Evolutionary conservation across 1,140 invertebrate species (phyloP), one percentile per base, ranked within the genome.

Genomic region (Plectus sambesii): DNA sequence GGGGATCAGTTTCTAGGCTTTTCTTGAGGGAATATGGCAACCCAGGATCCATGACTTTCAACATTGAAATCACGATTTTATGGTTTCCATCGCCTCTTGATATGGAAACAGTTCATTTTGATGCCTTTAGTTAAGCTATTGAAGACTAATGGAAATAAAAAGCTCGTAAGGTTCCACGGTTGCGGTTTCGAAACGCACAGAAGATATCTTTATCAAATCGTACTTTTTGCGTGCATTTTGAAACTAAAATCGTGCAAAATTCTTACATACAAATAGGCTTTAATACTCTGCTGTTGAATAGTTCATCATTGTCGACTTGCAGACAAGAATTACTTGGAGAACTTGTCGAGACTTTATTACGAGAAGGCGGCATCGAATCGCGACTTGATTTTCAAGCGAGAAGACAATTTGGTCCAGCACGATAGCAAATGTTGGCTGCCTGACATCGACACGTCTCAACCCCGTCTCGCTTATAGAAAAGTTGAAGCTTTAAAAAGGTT

Each of bases 271-370:
- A n/a, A n/a, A n/a, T n/a, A n/a, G n/a, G n/a, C n/a, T n/a, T n/a
- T n/a, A n/a, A n/a, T n/a, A n/a, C n/a, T n/a, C n/a, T n/a, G n/a
- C n/a, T n/a, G n/a, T n/a, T n/a, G n/a, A n/a, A n/a, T n/a, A n/a
- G n/a, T n/a, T n/a, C n/a, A n/a, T n/a, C n/a, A n/a, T n/a, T n/a
- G n/a, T n/a, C n/a, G n/a, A 24, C 51, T 38, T 61, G 47, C 33
- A 67, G 64, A 67, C 43, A 50, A 64, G 24, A 43, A 64, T 46
- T 69, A 67, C 38, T 51, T 67, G 41, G 66, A 67, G 30, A 49
- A 51, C 8, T 46, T 67, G 15, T 52, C 56, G 24, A 51, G 46
- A 38, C 24, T 67, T 8, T 69, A 56, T 47, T 42, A 58, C 9
- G 66, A 67, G 8, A 66, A 69, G 36, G 51, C 20, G 56, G 66